These are phyloP conservation scores for Thunnus albacares DNA, from an alignment of 2,797 vertebrate genomes.

Conservation along the genomic window DNA sequence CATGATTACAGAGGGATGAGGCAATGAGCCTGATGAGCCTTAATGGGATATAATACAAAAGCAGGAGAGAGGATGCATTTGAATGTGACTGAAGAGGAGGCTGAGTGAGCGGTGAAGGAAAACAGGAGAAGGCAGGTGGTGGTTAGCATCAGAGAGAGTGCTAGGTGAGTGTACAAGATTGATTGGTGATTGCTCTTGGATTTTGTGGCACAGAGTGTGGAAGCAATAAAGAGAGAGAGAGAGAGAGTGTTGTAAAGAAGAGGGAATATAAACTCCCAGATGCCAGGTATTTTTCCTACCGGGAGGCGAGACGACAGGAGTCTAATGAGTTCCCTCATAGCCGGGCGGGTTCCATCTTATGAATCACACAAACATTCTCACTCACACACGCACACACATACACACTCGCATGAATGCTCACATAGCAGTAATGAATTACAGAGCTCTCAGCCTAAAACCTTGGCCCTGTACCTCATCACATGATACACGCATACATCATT, in stretches of 20 bases:
- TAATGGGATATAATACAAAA: slow-evolving; percentile 62
- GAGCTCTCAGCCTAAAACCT: slow-evolving; percentile 71
- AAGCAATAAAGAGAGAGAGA: slow-evolving; percentile 75
- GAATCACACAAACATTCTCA: slow-evolving; percentile 70
- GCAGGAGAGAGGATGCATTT: slow-evolving; percentile 38
- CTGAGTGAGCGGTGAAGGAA: slow-evolving; percentile 44
- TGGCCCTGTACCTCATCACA: slow-evolving; percentile 67
- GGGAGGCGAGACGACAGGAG: slow-evolving; percentile 77
- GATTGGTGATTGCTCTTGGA: slow-evolving; percentile 82
- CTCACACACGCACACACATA: slow-evolving; percentile 24
- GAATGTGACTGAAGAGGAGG: slow-evolving; percentile 49
- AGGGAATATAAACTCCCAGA: slow-evolving; percentile 81
- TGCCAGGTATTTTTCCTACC: slow-evolving; percentile 80
- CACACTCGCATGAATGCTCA: slow-evolving; percentile 13
- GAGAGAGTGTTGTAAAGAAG: slow-evolving; percentile 70
- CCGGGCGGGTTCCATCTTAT: slow-evolving; percentile 71
- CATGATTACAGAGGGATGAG: slow-evolving; percentile 69
- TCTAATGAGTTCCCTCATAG: slow-evolving; percentile 81
- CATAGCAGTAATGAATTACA: slow-evolving; percentile 73
- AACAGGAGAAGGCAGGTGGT: slow-evolving; percentile 62
- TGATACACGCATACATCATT: slow-evolving; percentile 67
- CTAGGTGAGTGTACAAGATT: slow-evolving; percentile 73
- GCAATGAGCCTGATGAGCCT: slow-evolving; percentile 65
- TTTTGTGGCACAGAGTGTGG: slow-evolving; percentile 75
- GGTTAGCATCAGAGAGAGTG: slow-evolving; percentile 63